Conservation (phyloP, 2,113 vertebrate genomes). For the Paraplagusia blochii region DNA sequence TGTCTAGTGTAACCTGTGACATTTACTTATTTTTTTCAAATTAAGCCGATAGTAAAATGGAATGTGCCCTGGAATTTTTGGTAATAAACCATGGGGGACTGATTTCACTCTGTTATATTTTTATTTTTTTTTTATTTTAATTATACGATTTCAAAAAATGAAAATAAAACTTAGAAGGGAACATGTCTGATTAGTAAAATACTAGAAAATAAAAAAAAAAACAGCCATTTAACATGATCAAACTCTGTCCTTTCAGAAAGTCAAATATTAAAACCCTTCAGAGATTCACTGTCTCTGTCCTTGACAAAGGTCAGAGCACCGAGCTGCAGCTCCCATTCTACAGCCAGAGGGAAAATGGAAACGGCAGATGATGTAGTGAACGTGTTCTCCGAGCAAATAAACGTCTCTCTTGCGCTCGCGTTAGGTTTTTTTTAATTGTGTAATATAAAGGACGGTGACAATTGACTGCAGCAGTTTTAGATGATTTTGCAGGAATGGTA, state of each 20-base stretch:
- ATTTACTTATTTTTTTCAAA: too few species aligned
- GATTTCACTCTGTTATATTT: too few species aligned
- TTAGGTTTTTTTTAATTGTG: not conserved
- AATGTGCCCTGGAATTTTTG: too few species aligned
- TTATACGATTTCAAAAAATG: too few species aligned
- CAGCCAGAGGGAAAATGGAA: not conserved
- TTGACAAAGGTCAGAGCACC: conserved; percentile 10
- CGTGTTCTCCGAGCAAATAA: not conserved
- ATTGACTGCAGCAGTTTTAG: not conserved
- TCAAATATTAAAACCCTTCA: conserved; percentile 6
- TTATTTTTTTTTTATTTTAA: too few species aligned
- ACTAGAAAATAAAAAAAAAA: not conserved
- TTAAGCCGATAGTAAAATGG: too few species aligned
- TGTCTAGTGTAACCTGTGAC: too few species aligned
- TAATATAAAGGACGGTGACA: conserved; percentile 1
- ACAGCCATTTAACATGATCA: not conserved
- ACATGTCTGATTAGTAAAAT: not conserved
- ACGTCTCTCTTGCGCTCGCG: not conserved
- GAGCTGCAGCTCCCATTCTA: not conserved
- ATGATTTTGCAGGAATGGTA: too few species aligned
- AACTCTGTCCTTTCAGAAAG: not conserved
- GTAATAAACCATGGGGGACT: too few species aligned
- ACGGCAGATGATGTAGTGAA: not conserved
- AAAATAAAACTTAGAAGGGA: too few species aligned
- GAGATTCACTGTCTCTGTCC: not conserved